Evolutionary conservation across 2,888 invertebrate species (phyloP), one percentile per base, ranked within the genome.

Genomic region (Enchytraeus crypticus): DNA sequence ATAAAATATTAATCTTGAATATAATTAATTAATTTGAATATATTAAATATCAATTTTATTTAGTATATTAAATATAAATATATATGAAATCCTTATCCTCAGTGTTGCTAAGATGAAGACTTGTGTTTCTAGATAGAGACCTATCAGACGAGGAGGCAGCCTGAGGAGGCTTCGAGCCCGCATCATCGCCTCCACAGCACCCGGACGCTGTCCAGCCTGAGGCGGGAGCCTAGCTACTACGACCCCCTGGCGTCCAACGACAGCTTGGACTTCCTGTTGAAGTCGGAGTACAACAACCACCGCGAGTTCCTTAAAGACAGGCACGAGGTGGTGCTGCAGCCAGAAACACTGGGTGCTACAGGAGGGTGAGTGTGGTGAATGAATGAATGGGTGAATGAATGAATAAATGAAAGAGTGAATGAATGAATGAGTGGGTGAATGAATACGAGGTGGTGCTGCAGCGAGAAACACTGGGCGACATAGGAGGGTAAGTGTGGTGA

Each of bases 221-320:
- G 78, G 23, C 68, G 72, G 57, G 75, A 77, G 61, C 71, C 75
- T 32, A 74, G 70, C 58, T 74, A 76, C 60, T 66, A 66, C 61
- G 79, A 79, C 57, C 77, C 77, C 21, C 66, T 71, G 76, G 49
- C 70, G 53, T 78, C 79, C 23, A 66, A 66, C n/a, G 79, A 79
- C 69, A 73, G 72, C 60, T 67, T 79, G 43, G 79, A 79, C 65
- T 79, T 79, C 71, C 66, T 76, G 14, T 67, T 79, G 26, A 79
- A 77, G 64, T 67, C 78, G 27, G 67, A 74, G 47, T 79, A 79
- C 65, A 67, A 78, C 63, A 78, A 79, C 29, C 76, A 79, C 66
- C 67, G 70, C 18, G 74, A 75, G 49, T 72, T 78, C 34, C 68
- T 79, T 5, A 73, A 66, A 51, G 73, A 70, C 43, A 73, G 69